These are phyloP conservation scores for Popillia japonica DNA, from an alignment of 1,140 invertebrate species.

Conservation along the genomic window DNA sequence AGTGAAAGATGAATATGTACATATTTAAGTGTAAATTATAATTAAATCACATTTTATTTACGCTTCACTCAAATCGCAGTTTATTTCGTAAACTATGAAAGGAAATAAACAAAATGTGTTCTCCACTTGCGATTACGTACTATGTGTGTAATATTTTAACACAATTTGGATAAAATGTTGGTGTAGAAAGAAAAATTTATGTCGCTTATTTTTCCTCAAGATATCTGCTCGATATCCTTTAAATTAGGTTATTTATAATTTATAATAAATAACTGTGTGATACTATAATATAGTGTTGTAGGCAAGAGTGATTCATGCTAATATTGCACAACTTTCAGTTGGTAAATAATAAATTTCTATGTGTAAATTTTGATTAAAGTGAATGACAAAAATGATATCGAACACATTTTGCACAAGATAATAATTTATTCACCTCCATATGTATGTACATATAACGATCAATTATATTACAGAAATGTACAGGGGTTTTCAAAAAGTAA, in stretches of 20 bases:
- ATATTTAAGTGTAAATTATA: too few relatives aligned
- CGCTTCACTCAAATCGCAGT: slow-evolving; percentile 6
- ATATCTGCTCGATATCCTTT: background rate
- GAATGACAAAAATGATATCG: background rate
- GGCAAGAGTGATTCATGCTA: background rate
- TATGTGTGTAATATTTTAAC: background rate
- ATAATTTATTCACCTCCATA: slow-evolving; percentile 1
- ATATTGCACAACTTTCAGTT: background rate
- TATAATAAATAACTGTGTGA: slow-evolving; percentile 8
- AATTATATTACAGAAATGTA: too few relatives aligned
- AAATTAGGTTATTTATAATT: slow-evolving; percentile 12
- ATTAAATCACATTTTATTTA: background rate
- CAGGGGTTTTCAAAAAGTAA: too few relatives aligned
- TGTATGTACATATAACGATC: too few relatives aligned
- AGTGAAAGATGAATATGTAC: too few relatives aligned
- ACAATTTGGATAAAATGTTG: background rate
- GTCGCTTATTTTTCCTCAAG: background rate
- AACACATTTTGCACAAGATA: background rate
- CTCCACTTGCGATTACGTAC: background rate
- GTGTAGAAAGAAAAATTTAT: background rate
- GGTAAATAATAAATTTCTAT: background rate
- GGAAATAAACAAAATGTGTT: slow-evolving; percentile 7
- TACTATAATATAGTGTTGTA: background rate
- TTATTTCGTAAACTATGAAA: slow-evolving; percentile 3
- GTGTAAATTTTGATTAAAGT: background rate